Base-by-base conservation (phyloP, 2,888 invertebrate genomes). In the Cryptocephalus moraei region DNA sequence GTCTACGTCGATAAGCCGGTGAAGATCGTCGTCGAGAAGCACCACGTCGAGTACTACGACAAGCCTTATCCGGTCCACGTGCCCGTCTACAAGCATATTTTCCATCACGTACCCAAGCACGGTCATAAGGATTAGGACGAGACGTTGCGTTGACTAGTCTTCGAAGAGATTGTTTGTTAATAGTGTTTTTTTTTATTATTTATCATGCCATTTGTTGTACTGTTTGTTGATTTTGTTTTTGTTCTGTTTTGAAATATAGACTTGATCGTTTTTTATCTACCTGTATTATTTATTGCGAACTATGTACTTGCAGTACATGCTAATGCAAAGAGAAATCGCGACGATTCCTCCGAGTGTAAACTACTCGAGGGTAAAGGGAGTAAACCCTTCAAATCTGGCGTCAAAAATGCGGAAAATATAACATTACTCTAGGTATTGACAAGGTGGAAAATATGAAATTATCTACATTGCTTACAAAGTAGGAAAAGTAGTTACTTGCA, bases 61-160 rank as follows among this genome's bases (percentile, higher is more conserved):
- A 82, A 82, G 64, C 84, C 84, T 8, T 84, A 84, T 70, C 81
- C 84, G 50, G 84, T 85, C 55, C 84, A 84, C 56, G 79, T 81
- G 11, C 83, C 83, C 42, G 80, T 84, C 34, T 84, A 83, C 73
- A 84, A 83, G 65, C 84, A 84, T 68, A 76, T 84, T 58, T 80
- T 82, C 73, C 82, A 82, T 67, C 78, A 79, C 63, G 62, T 63
- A 31, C 61, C 66, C 31, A 65, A 67, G 49, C 61, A 63, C 50
- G 57, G 56, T 13, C 43, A 34, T 13, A 34, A 32, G 10, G 31
- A 43, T 34, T 11, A 42, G 13, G 41, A 41, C 9, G 31, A 13
- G 31, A 34, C 12, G 13, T 4, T 12, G 11, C 12, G 33, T 46
- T 47, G 44, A 46, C 44, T 49, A 46, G 44, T 46, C 39, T 31